Evolutionary conservation across 2,113 vertebrate species (phyloP), one percentile per base, ranked within the genome.

Genomic region (Mustela nigripes): DNA sequence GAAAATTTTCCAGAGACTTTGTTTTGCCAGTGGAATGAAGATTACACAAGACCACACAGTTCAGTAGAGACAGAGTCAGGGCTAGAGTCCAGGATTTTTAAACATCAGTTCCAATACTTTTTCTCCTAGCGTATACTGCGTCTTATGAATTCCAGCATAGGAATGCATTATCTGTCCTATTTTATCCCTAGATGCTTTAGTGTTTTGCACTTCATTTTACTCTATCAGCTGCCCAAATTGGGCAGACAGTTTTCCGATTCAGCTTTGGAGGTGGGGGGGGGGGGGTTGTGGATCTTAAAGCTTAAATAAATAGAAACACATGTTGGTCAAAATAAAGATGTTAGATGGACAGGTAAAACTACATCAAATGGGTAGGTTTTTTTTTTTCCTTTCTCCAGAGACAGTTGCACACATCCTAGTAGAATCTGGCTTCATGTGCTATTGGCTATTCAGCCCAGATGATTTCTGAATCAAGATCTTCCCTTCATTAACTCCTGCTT

Each of bases 251-350:
- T 56, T 56, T 56, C 53, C 16, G 18, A 18, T 80, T 95, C 39
- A 33, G 62, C 94, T 96, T 81, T 73, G 45, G 78, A 94, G 45
- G 62, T 69, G 45, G 31, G 62, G 45, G 62, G 80, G 45, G 31
- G 62, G 45, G 62, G 80, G 42, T 39, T 39, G 39, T 39, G 28
- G 18, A 71, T 86, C 60, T 18, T 96, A 96, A 95, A 89, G 91
- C 53, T 84, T 89, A 76, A 90, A 33, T 78, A 90, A 96, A 84
- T 84, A 1, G 69, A 86, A 94, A 67, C 31, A 73, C 94, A 89
- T 91, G 50, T 65, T 89, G 67, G 4, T 65, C 80, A 79, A 67
- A 94, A 86, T 74, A 24, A 93, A 95, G 95, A 81, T 67, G 33
- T 50, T 69, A 0, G 26, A 86, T 9, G 80, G 84, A 71, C 3